Evolutionary conservation across 1,140 invertebrate genomes (phyloP), one percentile per base, ranked within the genome.

Genomic region (Hesperophylax magnus): DNA sequence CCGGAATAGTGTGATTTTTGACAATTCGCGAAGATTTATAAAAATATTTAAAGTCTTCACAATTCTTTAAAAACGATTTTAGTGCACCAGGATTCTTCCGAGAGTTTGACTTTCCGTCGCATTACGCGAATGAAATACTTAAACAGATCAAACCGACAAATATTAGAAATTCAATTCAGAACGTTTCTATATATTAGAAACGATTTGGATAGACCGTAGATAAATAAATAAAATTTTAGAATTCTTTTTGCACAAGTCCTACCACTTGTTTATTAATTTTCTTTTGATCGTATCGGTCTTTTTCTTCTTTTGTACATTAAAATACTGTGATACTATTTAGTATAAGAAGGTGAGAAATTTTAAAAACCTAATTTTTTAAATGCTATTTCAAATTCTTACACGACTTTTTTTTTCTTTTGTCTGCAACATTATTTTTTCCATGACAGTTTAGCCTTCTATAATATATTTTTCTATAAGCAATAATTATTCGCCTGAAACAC

Each of bases 81-180:
- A 18, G 20, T 9, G 14, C 20, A 61, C n/a, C 15, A 20, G 24
- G 3, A 61, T 61, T 58, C 8, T 61, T 34, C 67, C 31, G 9
- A 71, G 6, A 52, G 34, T 20, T 14, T 47, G n/a, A 71, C 20
- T 71, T 71, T 6, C 34, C 18, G 14, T 27, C 60, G 60, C 76
- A 63, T 63, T 79, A 71, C 58, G 69, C 84, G 84, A 86, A 86
- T 87, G 86, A 86, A 87, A 86, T 87, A 87, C 85, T 84, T 82
- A 78, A 85, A 81, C 80, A 80, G 85, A 71, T 86, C 86, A 2
- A 87, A 86, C 82, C 85, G 86, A 56, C 85, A 90, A 86, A 91
- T 92, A 58, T 91, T 92, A 71, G 89, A 91, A 85, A 85, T 92
- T 77, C 91, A 92, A 84, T 92, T 92, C 85, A 89, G 90, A 61